Base-by-base conservation (phyloP, 2,797 vertebrate species). In the Carapus acus region DNA sequence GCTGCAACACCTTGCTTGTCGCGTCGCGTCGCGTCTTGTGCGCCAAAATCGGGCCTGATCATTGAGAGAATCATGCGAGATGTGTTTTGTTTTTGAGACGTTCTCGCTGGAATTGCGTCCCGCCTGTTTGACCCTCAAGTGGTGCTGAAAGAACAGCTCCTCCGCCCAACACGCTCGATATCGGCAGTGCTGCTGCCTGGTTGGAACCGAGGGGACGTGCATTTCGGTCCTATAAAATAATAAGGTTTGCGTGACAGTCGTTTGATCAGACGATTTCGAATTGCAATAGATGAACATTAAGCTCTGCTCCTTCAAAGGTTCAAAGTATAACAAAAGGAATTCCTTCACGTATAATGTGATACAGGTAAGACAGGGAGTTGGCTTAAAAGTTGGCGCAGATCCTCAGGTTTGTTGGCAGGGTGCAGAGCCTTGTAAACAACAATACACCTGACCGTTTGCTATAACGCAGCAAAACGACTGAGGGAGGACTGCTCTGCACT, bases 131-230 rank as follows among this genome's bases (percentile, higher is more conserved):
- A 66, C 16, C 65, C 62, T 71, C 80, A 72, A 73, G 76, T 81
- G 76, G 80, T 77, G 78, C 82, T 81, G 80, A 79, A 79, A 27
- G 73, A 46, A 77, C 71, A 83, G 79, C 78, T 79, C 76, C 76
- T 47, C 52, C 56, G 45, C 49, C 59, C 47, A 18, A 61, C 31
- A 33, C 14, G 31, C 31, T 11, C 6, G 12, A 33, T 33, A 33
- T 33, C 49, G 52, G 49, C 23, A 13, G 7, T 58, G 37, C 29
- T 16, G 6, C 18, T 49, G 24, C 9, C 9, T 9, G 24, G 5
- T 5, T 9, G 9, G 9, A 27, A 27, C 24, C 24, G 9, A 27
- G 9, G 24, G 9, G 9, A 27, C 9, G 9, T 9, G 24, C 24
- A 27, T 5, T 27, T 27, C 9, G n/a, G n/a, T n/a, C n/a, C n/a